Evolutionary conservation across 1,140 invertebrate genomes (phyloP), one percentile per base, ranked within the genome.

Genomic region (Mizuhopecten yessoensis): DNA sequence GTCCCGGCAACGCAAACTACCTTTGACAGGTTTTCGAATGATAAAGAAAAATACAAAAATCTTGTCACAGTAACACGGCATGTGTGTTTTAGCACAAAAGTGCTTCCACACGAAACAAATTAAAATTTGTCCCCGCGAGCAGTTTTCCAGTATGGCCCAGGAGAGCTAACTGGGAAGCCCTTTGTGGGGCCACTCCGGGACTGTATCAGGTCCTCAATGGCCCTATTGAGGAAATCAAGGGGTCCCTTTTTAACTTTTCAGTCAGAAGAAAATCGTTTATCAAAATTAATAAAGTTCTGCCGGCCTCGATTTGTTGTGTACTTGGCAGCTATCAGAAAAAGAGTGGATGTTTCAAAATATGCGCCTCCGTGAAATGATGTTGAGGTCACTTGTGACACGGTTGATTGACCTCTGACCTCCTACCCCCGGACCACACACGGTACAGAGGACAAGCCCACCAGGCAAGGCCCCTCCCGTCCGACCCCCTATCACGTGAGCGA

Each of bases 401-500:
- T 75, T n/a, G 57, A 75, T 75, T 75, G 57, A 75, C 57, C 57
- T 29, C 29, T 75, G 57, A 75, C 9, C 57, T 75, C 57, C n/a
- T 0, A 75, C 57, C 57, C 45, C 57, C n/a, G 57, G 57, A 75
- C 57, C 57, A 75, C 57, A 75, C 57, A 75, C 57, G 57, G 57
- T 29, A 75, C 57, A 75, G 20, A 49, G 20, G 20, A 49, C 11
- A 23, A 9, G 17, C 57, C 23, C 57, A 75, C n/a, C 57, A 75
- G 57, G 57, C 5, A 75, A 29, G 57, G 57, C 23, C 57, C 57
- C 57, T 75, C n/a, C 57, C 57, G 57, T 29, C n/a, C 57, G 57
- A 75, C 57, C n/a, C 57, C 57, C 57, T 75, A n/a, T 75, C 57
- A 75, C 57, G 57, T 75, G 57, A 75, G 11, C 57, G 57, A 75